These are phyloP conservation scores for Drosophila atripex DNA, from an alignment of 2,888 invertebrate species.

Conservation along the genomic window DNA sequence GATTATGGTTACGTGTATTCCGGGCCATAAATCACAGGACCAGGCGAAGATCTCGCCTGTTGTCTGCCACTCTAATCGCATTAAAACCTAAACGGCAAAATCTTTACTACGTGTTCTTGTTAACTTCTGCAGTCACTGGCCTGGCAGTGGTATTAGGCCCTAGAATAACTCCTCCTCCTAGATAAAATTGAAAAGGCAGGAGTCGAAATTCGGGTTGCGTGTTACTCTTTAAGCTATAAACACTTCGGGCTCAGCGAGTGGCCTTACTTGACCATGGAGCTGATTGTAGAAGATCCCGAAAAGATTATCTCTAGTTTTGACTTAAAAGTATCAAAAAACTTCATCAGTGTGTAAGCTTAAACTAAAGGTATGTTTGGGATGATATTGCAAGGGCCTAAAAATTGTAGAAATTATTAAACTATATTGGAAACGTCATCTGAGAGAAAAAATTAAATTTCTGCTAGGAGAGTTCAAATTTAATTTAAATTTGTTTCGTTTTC, in stretches of 20 bases:
- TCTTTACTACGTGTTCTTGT: conserved; percentile 76
- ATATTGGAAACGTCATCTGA: conserved; percentile 8
- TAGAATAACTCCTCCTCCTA: conserved; percentile 27
- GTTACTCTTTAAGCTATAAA: conserved; percentile 36
- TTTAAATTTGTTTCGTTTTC: conserved; percentile 62
- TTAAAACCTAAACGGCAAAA: conserved; percentile 74
- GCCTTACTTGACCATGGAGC: background rate
- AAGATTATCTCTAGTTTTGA: background rate
- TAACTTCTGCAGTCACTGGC: conserved; percentile 56
- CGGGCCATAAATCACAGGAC: conserved; percentile 65
- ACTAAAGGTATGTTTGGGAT: background rate
- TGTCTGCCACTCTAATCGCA: conserved; percentile 72
- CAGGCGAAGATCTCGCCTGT: conserved; percentile 25
- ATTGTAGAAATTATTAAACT: background rate
- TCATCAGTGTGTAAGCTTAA: too few relatives aligned
- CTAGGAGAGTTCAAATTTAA: conserved; percentile 52
- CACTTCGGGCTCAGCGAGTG: conserved; percentile 14
- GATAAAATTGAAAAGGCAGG: conserved; percentile 12
- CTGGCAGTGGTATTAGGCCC: conserved; percentile 1
- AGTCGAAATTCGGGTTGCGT: conserved; percentile 2
- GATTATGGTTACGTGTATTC: conserved; percentile 53
- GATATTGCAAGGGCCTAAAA: background rate
- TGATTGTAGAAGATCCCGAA: background rate
- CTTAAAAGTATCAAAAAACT: background rate
- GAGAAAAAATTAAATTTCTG: conserved; percentile 10